phyloP scores from a whole-genome alignment of 2,113 vertebrate species.

The Cyprinodon brontotheroides region DNA sequence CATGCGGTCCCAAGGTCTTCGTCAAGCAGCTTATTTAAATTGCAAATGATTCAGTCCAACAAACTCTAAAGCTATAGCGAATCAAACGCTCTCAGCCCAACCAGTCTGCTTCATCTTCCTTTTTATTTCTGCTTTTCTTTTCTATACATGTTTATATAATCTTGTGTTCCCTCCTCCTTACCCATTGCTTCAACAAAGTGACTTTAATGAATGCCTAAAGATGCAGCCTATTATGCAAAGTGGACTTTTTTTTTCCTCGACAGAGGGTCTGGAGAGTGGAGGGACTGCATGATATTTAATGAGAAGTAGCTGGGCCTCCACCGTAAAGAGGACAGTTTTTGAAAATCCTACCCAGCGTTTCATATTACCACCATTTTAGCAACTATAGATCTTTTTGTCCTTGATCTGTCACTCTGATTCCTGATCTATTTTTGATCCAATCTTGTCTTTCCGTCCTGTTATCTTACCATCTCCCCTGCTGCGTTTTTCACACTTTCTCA shows the following conservation, averaged over 20 bases:
- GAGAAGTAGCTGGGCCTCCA: slow-evolving; percentile 10
- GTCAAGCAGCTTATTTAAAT: slow-evolving; percentile 68
- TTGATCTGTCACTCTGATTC: background rate
- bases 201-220: slow-evolving; percentile 60
- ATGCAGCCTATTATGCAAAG: slow-evolving; percentile 48
- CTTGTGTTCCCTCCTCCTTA: slow-evolving; percentile 12
- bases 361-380: slow-evolving; percentile 5
- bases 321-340: slow-evolving; percentile 6
- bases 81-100: slow-evolving; percentile 39
- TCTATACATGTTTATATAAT: slow-evolving; percentile 25
- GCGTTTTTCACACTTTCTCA: slow-evolving; percentile 31
- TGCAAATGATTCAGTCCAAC: slow-evolving; percentile 56
- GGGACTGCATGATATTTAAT: slow-evolving; percentile 47
- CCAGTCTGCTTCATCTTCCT: slow-evolving; percentile 55
- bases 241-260: slow-evolving; percentile 27
- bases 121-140: slow-evolving; percentile 17
- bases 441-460: slow-evolving; percentile 27
- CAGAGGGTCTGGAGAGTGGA: slow-evolving; percentile 7
- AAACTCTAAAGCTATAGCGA: slow-evolving; percentile 39
- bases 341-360: slow-evolving; percentile 11
- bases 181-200: slow-evolving; percentile 46
- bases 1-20: slow-evolving; percentile 51
- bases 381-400: slow-evolving; percentile 20
- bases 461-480: slow-evolving; percentile 18
- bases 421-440: slow-evolving; percentile 1